Evolutionary conservation across 2,113 vertebrate species (phyloP).

Genomic region (Engystomops pustulosus): DNA sequence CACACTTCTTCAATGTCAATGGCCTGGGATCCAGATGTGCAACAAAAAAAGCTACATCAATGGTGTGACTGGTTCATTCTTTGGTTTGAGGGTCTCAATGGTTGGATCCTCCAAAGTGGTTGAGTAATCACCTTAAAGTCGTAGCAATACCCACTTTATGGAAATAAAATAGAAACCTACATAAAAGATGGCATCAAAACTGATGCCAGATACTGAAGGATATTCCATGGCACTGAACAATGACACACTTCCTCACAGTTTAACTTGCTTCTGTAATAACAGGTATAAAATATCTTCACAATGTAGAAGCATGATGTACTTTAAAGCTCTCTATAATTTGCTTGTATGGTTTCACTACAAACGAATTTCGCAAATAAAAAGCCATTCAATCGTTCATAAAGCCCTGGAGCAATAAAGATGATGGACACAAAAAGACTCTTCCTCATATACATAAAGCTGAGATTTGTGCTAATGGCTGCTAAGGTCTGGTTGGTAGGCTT

Average conservation of each 20-base stretch:
- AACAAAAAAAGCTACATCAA: no score
- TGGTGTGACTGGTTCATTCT: no score
- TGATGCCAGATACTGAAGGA: not conserved
- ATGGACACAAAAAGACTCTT: constrained; percentile 40
- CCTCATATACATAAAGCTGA: constrained; percentile 2
- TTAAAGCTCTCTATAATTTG: constrained; percentile 9
- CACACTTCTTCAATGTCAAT: no score
- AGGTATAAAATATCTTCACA: not conserved
- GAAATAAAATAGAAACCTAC: not conserved
- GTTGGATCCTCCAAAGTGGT: no score
- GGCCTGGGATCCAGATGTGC: no score
- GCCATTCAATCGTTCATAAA: constrained; percentile 34
- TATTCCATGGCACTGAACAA: not conserved
- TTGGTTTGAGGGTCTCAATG: no score
- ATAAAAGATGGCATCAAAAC: not conserved
- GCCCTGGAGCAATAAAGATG: constrained; percentile 10
- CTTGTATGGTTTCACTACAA: constrained; percentile 37
- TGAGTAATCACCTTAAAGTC: no score
- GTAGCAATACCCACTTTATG: no score
- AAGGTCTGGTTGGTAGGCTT: constrained; percentile 13
- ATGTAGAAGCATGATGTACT: constrained; percentile 7
- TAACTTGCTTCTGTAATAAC: not conserved
- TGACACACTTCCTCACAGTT: not conserved
- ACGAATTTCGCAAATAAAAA: constrained; percentile 38
- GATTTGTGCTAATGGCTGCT: constrained; percentile 27